Conservation (phyloP, 2,113 vertebrate species). For the Callaeas wilsoni region DNA sequence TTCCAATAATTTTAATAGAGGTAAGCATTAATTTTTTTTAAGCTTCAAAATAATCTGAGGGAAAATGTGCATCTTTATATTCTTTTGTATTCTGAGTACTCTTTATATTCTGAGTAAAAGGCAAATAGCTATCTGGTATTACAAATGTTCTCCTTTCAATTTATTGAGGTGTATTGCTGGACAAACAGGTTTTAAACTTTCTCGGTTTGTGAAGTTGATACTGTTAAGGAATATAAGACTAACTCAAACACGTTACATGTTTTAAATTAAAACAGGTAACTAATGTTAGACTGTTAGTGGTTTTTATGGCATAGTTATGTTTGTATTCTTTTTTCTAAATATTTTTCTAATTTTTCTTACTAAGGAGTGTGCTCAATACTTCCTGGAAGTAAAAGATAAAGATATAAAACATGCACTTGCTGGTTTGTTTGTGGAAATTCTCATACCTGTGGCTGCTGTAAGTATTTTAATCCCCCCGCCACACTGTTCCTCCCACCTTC, state of each 20-base stretch:
- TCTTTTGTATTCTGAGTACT: neutral
- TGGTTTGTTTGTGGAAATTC: constrained; percentile 98
- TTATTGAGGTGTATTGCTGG: neutral
- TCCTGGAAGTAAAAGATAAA: constrained; percentile 98
- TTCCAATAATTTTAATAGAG: neutral
- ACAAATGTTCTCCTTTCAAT: neutral
- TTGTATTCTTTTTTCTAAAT: neutral
- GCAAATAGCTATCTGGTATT: neutral
- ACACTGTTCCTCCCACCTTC: neutral
- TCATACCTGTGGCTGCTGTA: constrained; percentile 98
- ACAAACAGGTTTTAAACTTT: neutral
- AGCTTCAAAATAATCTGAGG: neutral
- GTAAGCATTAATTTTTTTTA: neutral
- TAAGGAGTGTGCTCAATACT: constrained; percentile 97
- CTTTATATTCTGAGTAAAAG: neutral
- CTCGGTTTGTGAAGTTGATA: neutral
- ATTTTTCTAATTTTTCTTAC: neutral
- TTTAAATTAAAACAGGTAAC: neutral
- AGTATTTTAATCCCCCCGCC: constrained; percentile 63
- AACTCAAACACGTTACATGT: neutral
- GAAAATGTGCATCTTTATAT: neutral
- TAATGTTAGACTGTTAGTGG: neutral
- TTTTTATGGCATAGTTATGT: neutral
- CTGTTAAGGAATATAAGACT: neutral
- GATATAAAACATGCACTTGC: constrained; percentile 97